A percentile compares a stretch with the other conserved stretches of the same genome.
Conservation (phyloP, 1,140 invertebrate genomes). For the Pseudomyrmex gracilis region DNA sequence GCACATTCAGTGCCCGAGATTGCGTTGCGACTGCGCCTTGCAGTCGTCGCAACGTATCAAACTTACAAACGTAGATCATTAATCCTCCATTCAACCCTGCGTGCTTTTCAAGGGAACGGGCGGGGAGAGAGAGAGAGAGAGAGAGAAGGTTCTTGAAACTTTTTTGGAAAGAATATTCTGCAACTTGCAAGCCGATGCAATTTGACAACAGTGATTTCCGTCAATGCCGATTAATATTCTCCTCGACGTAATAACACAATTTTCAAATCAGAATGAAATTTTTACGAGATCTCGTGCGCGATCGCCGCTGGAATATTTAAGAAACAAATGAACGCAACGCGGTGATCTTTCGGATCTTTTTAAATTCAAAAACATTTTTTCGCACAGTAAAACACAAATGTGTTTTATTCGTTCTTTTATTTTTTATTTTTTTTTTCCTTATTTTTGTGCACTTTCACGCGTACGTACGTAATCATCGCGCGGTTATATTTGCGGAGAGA, state of each 20-base stretch:
- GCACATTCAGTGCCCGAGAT: slow-evolving; percentile 45
- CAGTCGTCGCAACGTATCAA: slow-evolving; percentile 65
- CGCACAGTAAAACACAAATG: not conserved
- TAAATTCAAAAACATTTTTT: too few relatives aligned
- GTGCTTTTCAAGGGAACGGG: not conserved
- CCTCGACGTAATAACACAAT: not conserved
- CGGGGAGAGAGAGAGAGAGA: too few relatives aligned
- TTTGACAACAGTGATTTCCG: slow-evolving; percentile 21
- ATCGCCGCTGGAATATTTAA: not conserved
- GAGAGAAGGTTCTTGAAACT: not conserved
- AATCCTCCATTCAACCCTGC: slow-evolving; percentile 57
- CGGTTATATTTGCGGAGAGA: slow-evolving; percentile 29
- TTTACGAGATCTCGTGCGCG: not conserved
- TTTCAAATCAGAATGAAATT: not conserved
- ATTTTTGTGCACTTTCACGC: slow-evolving; percentile 45
- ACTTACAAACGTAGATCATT: slow-evolving; percentile 56
- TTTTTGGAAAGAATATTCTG: slow-evolving; percentile 50
- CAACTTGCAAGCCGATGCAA: slow-evolving; percentile 31
- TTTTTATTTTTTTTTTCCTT: not conserved
- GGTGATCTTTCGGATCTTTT: too few relatives aligned
- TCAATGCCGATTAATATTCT: slow-evolving; percentile 11
- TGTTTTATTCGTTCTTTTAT: not conserved
- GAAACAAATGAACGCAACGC: not conserved
- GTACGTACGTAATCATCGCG: slow-evolving; percentile 30
- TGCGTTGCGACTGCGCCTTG: slow-evolving; percentile 48